Conservation (phyloP, 2,888 invertebrate genomes). For the Fragum sueziense region DNA sequence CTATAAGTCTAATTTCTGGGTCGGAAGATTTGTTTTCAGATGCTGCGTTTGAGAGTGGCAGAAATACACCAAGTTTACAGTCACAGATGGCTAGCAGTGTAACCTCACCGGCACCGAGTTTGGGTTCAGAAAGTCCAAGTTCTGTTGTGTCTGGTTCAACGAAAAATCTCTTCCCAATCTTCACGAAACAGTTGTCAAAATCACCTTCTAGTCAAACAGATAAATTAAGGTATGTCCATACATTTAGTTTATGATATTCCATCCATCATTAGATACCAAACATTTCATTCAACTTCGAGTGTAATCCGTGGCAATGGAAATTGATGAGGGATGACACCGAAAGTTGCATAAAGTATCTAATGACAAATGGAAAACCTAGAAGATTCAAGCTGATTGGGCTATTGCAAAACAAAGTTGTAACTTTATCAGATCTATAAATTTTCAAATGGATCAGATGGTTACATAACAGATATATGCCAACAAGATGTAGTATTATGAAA, state of each 20-base stretch:
- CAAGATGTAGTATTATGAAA: too few species aligned
- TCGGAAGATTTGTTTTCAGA: conserved; percentile 22
- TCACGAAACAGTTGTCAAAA: conserved; percentile 16
- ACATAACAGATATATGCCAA: too few species aligned
- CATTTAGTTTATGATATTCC: background rate
- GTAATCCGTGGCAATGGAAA: too few species aligned
- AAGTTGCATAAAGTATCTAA: too few species aligned
- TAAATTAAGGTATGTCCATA: conserved; percentile 12
- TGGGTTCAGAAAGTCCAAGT: background rate
- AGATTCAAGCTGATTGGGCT: too few species aligned
- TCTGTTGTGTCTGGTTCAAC: background rate
- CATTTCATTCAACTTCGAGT: too few species aligned
- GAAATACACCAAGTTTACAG: background rate
- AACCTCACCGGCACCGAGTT: background rate
- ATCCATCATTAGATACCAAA: background rate
- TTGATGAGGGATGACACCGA: too few species aligned
- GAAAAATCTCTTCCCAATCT: conserved; percentile 53
- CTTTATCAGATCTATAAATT: too few species aligned
- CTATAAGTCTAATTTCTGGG: background rate
- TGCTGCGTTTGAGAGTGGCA: background rate
- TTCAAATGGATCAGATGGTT: too few species aligned
- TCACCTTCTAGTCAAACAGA: conserved; percentile 43
- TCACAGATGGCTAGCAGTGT: background rate
- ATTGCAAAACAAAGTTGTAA: too few species aligned
- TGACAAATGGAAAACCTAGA: too few species aligned